These are phyloP conservation scores for Phrynosoma blainvillii DNA, from an alignment of 2,113 vertebrate species.

Conservation along the genomic window DNA sequence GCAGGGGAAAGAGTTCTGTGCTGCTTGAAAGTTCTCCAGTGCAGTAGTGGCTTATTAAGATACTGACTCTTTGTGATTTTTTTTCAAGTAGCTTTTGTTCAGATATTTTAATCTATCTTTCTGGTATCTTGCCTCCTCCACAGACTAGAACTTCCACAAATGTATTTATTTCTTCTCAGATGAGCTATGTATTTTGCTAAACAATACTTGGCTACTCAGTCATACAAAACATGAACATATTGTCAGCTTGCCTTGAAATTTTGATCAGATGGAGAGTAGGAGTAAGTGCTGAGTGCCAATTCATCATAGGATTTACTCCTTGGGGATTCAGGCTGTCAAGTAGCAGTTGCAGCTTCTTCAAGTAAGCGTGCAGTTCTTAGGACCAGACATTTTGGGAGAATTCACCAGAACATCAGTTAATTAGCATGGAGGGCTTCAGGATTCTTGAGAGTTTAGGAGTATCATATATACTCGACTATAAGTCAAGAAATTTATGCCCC, in stretches of 20 bases:
- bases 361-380: constrained; percentile 14
- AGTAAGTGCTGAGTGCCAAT: constrained; percentile 22
- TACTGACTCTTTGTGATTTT: neutral
- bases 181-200: constrained; percentile 49
- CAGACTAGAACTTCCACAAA: constrained; percentile 45
- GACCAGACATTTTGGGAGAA: neutral
- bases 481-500: no score
- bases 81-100: neutral
- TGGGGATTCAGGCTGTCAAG: constrained; percentile 34
- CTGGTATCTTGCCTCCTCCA: constrained; percentile 53
- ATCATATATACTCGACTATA: no score
- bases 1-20: neutral
- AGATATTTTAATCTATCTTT: constrained; percentile 8
- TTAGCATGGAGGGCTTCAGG: neutral
- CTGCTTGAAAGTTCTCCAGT: neutral
- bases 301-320: constrained; percentile 54
- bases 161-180: constrained; percentile 62
- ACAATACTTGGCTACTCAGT: constrained; percentile 55
- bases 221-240: neutral
- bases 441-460: neutral
- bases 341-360: no score
- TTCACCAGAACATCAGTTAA: neutral
- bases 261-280: constrained; percentile 55
- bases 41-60: neutral
- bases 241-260: constrained; percentile 55